Percentiles rank a stretch among this genome's conserved stretches.
phyloP scores from a whole-genome alignment of 1,140 invertebrate genomes.

The Dendroctonus ponderosae region DNA sequence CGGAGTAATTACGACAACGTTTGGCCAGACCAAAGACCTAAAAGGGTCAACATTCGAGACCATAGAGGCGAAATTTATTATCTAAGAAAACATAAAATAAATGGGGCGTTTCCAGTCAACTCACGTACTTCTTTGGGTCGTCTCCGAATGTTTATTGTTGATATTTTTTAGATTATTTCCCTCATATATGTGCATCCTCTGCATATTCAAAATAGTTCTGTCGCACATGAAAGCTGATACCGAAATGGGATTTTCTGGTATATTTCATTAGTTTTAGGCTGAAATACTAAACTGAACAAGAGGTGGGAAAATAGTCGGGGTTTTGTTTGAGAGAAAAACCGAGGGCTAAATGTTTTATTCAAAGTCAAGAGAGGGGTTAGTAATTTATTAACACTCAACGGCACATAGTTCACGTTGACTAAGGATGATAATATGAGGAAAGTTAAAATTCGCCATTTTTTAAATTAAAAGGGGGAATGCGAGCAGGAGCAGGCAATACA shows the following conservation, averaged over 20 bases:
- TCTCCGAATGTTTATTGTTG: neutral
- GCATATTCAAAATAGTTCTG: neutral
- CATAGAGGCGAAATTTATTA: neutral
- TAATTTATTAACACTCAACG: no score
- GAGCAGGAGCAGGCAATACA: conserved; percentile 16
- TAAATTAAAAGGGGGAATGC: conserved; percentile 28
- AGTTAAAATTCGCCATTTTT: conserved; percentile 30
- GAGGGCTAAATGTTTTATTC: neutral
- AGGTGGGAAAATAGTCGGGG: no score
- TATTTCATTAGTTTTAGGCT: no score
- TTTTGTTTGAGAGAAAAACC: neutral
- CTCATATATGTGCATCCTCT: neutral
- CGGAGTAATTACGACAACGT: conserved; percentile 6
- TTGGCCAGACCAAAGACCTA: conserved; percentile 1
- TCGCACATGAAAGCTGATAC: no score
- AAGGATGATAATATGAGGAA: conserved; percentile 1
- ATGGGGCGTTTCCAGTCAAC: conserved; percentile 1
- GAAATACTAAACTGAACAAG: no score
- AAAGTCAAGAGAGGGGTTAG: neutral
- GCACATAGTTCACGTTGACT: neutral
- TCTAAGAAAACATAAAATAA: conserved; percentile 15
- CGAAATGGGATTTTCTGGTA: no score
- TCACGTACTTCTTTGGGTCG: conserved; percentile 3
- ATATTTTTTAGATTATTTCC: neutral
- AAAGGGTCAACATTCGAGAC: conserved; percentile 6